Conservation (phyloP, 2,888 invertebrate species). For the Pachliopta kotzebuea region DNA sequence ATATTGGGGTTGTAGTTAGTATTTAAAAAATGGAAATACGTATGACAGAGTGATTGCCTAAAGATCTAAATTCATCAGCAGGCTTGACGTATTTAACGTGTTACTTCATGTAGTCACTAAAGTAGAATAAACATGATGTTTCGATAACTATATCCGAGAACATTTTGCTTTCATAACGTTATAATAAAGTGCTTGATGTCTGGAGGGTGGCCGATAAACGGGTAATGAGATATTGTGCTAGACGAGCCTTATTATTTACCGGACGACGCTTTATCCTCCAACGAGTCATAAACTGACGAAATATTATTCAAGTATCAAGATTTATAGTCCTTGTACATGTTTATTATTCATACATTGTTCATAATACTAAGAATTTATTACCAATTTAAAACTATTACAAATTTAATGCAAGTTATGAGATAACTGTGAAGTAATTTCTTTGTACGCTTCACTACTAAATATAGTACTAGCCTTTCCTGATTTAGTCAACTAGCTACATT, state of each 20-base stretch:
- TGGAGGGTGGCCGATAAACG: slow-evolving; percentile 13
- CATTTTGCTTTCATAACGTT: slow-evolving; percentile 17
- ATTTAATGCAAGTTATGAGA: too few species aligned
- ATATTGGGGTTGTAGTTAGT: too few species aligned
- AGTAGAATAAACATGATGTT: not conserved
- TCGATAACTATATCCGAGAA: not conserved
- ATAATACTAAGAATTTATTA: not conserved
- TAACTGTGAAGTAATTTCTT: too few species aligned
- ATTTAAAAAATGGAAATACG: too few species aligned
- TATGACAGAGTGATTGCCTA: too few species aligned
- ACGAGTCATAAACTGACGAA: slow-evolving; percentile 3
- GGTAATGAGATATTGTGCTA: slow-evolving; percentile 20
- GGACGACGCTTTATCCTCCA: slow-evolving; percentile 16
- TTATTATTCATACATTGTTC: not conserved
- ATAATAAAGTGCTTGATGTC: slow-evolving; percentile 17
- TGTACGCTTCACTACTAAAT: too few species aligned
- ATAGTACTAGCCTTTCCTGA: too few species aligned
- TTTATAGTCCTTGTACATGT: not conserved
- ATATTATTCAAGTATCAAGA: slow-evolving; percentile 4
- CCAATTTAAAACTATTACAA: too few species aligned
- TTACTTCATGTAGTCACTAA: too few species aligned
- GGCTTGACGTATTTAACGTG: too few species aligned
- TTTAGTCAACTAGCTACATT: too few species aligned
- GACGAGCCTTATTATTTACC: slow-evolving; percentile 15
- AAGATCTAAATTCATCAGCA: too few species aligned